These are phyloP conservation scores for Polymixis lichenea DNA, from an alignment of 2,888 invertebrate genomes.

Conservation along the genomic window DNA sequence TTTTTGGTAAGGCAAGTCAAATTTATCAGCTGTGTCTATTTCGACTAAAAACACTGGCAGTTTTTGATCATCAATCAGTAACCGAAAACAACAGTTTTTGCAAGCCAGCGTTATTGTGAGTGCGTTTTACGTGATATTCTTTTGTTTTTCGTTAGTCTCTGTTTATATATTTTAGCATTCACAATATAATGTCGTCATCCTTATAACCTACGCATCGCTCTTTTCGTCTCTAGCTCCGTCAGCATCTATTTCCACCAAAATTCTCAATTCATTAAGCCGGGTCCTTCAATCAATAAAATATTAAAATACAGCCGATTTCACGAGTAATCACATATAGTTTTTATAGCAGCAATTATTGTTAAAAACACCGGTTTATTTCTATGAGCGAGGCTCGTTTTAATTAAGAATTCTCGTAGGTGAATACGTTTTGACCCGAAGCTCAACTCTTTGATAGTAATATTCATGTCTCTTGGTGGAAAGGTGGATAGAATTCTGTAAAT, in stretches of 20 bases:
- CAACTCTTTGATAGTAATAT: conserved; percentile 30
- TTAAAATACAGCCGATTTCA: conserved; percentile 68
- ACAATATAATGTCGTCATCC: neutral
- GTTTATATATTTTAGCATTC: neutral
- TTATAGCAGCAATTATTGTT: conserved; percentile 76
- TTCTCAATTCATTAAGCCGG: conserved; percentile 51
- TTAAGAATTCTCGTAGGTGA: conserved; percentile 55
- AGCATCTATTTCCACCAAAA: conserved; percentile 30
- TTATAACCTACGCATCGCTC: neutral
- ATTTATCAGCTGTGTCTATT: neutral
- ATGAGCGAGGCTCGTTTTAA: conserved; percentile 53
- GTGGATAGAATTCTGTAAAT: neutral
- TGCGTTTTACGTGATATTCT: neutral
- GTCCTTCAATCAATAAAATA: conserved; percentile 62
- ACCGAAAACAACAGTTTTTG: neutral
- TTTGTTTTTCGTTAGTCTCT: neutral
- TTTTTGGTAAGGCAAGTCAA: neutral
- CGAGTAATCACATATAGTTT: conserved; percentile 71
- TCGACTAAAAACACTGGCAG: neutral
- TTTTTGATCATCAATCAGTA: neutral
- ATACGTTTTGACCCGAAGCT: conserved; percentile 49
- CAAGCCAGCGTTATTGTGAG: neutral
- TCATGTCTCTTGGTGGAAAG: conserved; percentile 9
- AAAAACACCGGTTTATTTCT: conserved; percentile 68
- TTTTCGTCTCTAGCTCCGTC: neutral